Conservation (phyloP, 2,797 vertebrate genomes). For the Podarcis lilfordi region DNA sequence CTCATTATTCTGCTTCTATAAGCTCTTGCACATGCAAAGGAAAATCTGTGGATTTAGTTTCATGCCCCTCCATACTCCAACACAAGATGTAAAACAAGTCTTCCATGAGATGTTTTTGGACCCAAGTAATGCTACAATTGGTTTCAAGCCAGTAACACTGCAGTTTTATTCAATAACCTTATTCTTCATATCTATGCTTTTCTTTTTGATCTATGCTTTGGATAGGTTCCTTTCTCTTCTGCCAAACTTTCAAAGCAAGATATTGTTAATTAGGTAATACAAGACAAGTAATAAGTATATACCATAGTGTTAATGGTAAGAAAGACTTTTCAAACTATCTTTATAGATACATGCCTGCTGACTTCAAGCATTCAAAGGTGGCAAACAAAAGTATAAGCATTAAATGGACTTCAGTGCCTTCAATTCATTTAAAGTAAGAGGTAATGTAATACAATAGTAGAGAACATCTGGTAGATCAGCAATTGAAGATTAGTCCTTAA, state of each 20-base stretch:
- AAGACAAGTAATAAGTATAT: not conserved
- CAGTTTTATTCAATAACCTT: not conserved
- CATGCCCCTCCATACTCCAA: not conserved
- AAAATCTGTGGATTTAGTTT: not conserved
- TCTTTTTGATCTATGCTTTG: no score
- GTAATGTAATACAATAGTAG: not conserved
- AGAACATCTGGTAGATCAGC: not conserved
- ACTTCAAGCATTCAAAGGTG: not conserved
- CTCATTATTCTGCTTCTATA: not conserved
- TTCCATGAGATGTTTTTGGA: not conserved
- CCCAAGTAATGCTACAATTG: not conserved
- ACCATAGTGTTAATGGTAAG: not conserved
- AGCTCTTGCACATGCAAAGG: not conserved
- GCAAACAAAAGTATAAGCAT: not conserved
- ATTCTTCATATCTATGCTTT: not conserved
- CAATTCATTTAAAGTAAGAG: slow-evolving; percentile 8
- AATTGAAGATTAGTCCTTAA: not conserved
- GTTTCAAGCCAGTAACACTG: not conserved
- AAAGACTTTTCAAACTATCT: not conserved
- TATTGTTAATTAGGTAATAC: not conserved
- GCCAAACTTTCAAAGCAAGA: not conserved
- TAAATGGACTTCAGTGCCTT: not conserved
- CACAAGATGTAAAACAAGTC: not conserved
- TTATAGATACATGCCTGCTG: not conserved
- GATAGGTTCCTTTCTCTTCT: not conserved